Percentiles rank a stretch among this genome's conserved stretches.
Conservation (phyloP, 2,797 vertebrate species). For the Pseudotriccus pelzelni region DNA sequence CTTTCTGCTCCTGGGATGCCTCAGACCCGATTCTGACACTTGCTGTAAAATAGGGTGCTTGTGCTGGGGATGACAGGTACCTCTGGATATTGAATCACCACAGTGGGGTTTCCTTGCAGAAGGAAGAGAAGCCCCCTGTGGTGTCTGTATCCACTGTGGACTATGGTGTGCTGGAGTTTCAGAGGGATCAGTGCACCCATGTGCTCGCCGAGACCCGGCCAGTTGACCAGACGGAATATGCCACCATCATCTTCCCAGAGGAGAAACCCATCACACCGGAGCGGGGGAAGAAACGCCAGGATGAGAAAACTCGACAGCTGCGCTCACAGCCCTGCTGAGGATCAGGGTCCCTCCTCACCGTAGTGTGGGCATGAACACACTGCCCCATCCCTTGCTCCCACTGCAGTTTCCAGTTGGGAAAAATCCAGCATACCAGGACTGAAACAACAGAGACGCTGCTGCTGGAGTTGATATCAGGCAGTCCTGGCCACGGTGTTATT, state of each 20-base stretch:
- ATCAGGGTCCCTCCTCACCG: neutral
- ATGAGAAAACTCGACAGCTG: neutral
- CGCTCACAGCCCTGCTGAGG: neutral
- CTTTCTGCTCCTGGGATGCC: neutral
- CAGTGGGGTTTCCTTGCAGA: neutral
- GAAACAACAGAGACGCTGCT: neutral
- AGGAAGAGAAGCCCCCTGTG: conserved; percentile 3
- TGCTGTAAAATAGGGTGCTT: neutral
- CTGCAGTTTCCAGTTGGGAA: neutral
- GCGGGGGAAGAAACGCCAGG: neutral
- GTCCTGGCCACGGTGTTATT: neutral
- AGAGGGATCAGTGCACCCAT: neutral
- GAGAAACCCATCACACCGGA: neutral
- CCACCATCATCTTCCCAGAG: conserved; percentile 78
- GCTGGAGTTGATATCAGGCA: neutral
- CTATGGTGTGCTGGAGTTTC: conserved; percentile 77
- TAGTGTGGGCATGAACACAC: neutral
- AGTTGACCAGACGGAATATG: conserved; percentile 75
- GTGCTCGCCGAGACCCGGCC: neutral
- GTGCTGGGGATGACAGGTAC: neutral
- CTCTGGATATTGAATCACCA: fast-evolving
- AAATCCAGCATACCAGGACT: neutral
- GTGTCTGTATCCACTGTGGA: conserved; percentile 50
- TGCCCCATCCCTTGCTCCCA: neutral
- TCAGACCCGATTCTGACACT: neutral